These are phyloP conservation scores for Abrostola tripartita DNA, from an alignment of 2,888 invertebrate genomes.

Conservation along the genomic window DNA sequence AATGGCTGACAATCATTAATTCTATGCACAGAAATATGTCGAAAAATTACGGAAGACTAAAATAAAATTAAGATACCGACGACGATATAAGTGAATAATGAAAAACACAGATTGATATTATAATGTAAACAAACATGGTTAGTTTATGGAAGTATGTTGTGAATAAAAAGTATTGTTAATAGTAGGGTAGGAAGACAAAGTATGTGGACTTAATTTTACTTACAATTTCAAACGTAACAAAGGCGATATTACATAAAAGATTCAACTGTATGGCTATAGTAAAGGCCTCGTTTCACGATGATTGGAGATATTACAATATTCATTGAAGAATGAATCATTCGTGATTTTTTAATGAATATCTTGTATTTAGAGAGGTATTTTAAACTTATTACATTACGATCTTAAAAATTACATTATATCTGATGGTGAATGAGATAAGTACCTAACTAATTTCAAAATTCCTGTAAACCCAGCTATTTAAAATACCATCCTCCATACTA, in stretches of 20 bases:
- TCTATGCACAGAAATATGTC: conserved; percentile 5
- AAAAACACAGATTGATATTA: neutral
- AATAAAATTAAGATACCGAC: neutral
- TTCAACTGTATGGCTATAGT: neutral
- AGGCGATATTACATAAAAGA: neutral
- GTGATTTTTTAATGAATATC: too few species aligned
- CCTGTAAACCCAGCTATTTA: too few species aligned
- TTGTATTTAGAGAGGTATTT: too few species aligned
- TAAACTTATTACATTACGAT: too few species aligned
- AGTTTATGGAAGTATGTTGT: neutral
- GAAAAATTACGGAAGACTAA: conserved; percentile 7
- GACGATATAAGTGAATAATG: conserved; percentile 2
- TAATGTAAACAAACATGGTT: conserved; percentile 9
- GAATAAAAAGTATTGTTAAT: neutral
- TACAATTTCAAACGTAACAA: neutral
- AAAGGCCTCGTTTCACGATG: neutral
- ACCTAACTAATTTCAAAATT: too few species aligned
- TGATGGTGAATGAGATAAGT: too few species aligned
- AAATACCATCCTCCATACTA: too few species aligned
- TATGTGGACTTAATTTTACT: neutral
- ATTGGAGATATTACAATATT: neutral
- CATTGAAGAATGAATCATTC: too few species aligned
- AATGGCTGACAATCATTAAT: conserved; percentile 9
- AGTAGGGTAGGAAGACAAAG: neutral
- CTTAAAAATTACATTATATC: too few species aligned